Conservation (phyloP, 2,888 invertebrate genomes). For the Agrotis clavis region DNA sequence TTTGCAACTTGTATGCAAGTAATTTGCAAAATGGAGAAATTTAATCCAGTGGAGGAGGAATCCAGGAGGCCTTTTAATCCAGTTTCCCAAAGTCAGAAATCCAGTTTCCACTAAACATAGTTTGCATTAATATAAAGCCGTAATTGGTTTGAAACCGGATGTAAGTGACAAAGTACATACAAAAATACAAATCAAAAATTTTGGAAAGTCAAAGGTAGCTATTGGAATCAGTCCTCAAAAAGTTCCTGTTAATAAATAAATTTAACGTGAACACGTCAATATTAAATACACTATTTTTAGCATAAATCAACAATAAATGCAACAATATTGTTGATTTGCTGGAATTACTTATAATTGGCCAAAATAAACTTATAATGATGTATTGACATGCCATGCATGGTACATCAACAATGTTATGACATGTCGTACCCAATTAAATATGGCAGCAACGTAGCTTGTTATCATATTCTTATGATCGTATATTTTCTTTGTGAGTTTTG, state of each 20-base stretch:
- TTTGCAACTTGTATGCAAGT: too few species aligned
- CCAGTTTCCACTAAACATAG: too few species aligned
- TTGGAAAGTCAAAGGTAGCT: neutral
- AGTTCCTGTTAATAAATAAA: neutral
- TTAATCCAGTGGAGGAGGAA: too few species aligned
- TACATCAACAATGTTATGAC: too few species aligned
- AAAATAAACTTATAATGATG: neutral
- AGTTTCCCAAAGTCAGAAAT: too few species aligned
- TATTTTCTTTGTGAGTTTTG: neutral
- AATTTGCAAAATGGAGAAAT: too few species aligned
- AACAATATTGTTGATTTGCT: neutral
- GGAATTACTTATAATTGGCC: neutral
- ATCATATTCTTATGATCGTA: conserved; percentile 1
- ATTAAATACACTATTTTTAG: neutral
- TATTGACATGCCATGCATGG: neutral
- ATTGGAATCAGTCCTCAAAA: neutral
- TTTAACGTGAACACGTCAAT: neutral
- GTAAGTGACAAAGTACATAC: too few species aligned
- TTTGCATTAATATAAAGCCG: too few species aligned
- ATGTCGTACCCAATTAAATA: neutral
- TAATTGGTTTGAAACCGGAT: too few species aligned
- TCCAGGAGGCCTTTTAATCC: too few species aligned
- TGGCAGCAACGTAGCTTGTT: neutral
- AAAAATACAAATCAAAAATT: too few species aligned
- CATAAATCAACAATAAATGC: neutral